phyloP scores from a whole-genome alignment of 2,888 invertebrate species.

The Philopedon plagiatum region DNA sequence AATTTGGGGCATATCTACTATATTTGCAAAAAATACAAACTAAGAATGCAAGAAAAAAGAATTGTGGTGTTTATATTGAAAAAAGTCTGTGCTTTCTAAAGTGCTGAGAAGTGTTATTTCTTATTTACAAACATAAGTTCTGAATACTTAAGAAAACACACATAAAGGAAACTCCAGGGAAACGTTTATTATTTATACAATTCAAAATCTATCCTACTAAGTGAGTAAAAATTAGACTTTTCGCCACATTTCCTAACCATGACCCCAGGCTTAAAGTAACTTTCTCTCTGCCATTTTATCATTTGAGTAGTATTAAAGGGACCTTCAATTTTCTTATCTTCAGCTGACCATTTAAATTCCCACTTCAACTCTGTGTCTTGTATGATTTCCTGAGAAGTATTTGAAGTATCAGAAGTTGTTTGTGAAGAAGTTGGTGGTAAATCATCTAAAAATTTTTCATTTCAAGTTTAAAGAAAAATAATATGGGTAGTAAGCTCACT shows the following conservation, averaged over 20 bases:
- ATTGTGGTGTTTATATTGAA: too few species aligned
- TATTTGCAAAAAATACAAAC: too few species aligned
- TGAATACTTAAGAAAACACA: too few species aligned
- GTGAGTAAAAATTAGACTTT: constrained; percentile 83
- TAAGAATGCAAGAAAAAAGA: too few species aligned
- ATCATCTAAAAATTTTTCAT: constrained; percentile 44
- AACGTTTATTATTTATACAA: constrained; percentile 79
- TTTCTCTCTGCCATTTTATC: constrained; percentile 90
- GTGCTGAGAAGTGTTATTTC: too few species aligned
- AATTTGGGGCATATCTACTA: too few species aligned
- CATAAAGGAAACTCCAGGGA: background rate
- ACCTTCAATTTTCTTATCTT: constrained; percentile 84
- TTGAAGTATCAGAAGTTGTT: constrained; percentile 4
- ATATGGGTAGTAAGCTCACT: too few species aligned
- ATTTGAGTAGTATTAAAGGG: constrained; percentile 90
- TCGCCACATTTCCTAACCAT: constrained; percentile 88
- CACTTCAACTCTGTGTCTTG: constrained; percentile 76
- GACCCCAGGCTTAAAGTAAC: constrained; percentile 87
- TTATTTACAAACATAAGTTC: too few species aligned
- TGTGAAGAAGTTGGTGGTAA: constrained; percentile 32
- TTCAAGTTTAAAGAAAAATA: too few species aligned
- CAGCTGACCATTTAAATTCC: constrained; percentile 91
- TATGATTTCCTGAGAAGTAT: background rate
- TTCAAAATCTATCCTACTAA: constrained; percentile 94
- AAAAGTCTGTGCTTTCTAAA: too few species aligned